These are phyloP conservation scores for Artibeus jamaicensis DNA, from an alignment of 2,797 vertebrate species.

Conservation along the genomic window DNA sequence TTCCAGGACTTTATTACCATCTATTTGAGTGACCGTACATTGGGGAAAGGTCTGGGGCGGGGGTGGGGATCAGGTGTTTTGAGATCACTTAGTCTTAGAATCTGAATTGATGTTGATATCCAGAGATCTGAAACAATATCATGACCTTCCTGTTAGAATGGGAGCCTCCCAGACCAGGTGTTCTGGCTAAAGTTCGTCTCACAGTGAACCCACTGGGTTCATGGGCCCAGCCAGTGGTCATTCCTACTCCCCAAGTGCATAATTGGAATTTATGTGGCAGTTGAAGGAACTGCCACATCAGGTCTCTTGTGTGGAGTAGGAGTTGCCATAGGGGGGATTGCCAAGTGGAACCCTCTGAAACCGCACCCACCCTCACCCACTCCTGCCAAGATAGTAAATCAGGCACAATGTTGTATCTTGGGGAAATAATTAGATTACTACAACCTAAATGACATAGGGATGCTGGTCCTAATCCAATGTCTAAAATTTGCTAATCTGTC, in stretches of 20 bases:
- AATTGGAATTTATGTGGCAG: not conserved
- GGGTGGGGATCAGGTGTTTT: not conserved
- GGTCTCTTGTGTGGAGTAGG: not conserved
- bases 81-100: not conserved
- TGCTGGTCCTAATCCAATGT: not conserved
- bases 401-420: not conserved
- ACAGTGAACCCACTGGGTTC: not conserved
- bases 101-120: not conserved
- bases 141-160: not conserved
- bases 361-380: too few species aligned
- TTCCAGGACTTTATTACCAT: not conserved
- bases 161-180: not conserved
- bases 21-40: not conserved
- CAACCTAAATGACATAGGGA: not conserved
- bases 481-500: not conserved
- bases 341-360: conserved; percentile 26
- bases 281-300: not conserved
- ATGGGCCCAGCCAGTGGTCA: not conserved
- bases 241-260: not conserved
- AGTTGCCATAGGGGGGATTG: not conserved
- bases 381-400: conserved; percentile 1
- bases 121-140: not conserved
- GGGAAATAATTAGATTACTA: not conserved
- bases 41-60: not conserved
- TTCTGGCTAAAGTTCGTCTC: not conserved